Percentiles rank a stretch among this genome's conserved stretches.
Evolutionary conservation across 2,888 invertebrate species (phyloP).

Genomic region (Pammene aurita): DNA sequence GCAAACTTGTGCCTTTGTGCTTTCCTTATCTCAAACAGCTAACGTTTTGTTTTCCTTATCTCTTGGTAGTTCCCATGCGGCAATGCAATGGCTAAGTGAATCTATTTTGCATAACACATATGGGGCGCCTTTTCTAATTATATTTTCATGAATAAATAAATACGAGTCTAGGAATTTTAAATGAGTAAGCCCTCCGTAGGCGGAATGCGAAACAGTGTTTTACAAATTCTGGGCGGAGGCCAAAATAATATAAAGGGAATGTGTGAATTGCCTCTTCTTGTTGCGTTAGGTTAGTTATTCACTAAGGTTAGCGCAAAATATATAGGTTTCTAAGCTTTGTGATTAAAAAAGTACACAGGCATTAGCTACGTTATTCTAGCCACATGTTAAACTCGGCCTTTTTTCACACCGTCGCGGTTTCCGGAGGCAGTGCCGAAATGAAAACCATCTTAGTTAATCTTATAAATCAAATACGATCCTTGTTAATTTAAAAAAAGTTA

Average conservation of each 20-base stretch:
- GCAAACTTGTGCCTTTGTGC: too few species aligned
- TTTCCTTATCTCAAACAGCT: too few species aligned
- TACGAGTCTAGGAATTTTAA: slow-evolving; percentile 37
- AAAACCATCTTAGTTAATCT: too few species aligned
- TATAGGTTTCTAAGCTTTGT: background rate
- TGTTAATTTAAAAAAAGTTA: background rate
- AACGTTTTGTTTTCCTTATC: slow-evolving; percentile 27
- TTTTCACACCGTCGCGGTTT: too few species aligned
- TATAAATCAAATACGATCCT: too few species aligned
- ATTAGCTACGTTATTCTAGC: too few species aligned
- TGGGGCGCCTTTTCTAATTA: slow-evolving; percentile 24
- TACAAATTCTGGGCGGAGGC: slow-evolving; percentile 14
- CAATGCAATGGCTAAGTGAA: slow-evolving; percentile 29
- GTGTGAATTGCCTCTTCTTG: slow-evolving; percentile 8
- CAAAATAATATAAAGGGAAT: slow-evolving; percentile 11
- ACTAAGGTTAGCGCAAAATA: background rate
- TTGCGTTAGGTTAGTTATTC: too few species aligned
- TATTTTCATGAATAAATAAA: slow-evolving; percentile 38
- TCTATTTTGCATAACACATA: slow-evolving; percentile 33
- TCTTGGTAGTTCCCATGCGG: slow-evolving; percentile 8
- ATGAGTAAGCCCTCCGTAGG: slow-evolving; percentile 19
- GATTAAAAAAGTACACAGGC: too few species aligned
- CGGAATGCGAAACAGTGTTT: slow-evolving; percentile 19
- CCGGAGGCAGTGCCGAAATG: too few species aligned
- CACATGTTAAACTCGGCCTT: too few species aligned